Evolutionary conservation across 2,888 invertebrate genomes (phyloP).

Genomic region (Ypsolopha scabrella): DNA sequence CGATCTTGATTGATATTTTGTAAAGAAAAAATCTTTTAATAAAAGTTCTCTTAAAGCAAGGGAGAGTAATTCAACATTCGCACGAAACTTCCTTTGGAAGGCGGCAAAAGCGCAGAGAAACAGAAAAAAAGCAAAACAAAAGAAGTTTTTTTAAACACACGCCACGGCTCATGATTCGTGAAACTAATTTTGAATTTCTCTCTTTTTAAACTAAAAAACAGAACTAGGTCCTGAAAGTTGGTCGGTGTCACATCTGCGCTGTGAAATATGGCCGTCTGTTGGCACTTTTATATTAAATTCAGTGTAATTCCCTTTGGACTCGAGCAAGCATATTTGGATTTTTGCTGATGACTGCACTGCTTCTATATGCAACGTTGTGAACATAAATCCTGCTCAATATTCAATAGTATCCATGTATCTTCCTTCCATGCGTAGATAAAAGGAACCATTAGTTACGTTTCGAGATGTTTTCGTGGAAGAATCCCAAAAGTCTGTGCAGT

Average conservation of each 20-base stretch:
- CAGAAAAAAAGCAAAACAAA: neutral
- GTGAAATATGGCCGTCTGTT: constrained; percentile 1
- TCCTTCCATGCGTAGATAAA: no score
- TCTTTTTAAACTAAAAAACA: neutral
- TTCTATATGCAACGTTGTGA: no score
- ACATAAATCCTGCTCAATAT: no score
- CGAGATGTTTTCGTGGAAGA: no score
- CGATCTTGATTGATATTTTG: no score
- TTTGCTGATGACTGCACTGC: neutral
- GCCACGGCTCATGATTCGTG: neutral
- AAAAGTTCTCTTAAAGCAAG: no score
- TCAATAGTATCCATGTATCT: no score
- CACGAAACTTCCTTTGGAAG: no score
- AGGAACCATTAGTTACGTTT: no score
- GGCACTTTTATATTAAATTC: constrained; percentile 4
- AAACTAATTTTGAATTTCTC: constrained; percentile 3
- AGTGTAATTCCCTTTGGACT: neutral
- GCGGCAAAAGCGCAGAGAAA: neutral
- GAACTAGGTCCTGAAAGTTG: neutral
- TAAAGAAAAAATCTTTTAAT: no score
- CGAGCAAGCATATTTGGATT: neutral
- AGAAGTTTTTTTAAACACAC: neutral
- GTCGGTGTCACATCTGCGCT: constrained; percentile 2
- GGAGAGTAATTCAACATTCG: no score
- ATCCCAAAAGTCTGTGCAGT: no score